Evolutionary conservation across 2,888 invertebrate species (phyloP).

Genomic region (Zeuzera pyrina): DNA sequence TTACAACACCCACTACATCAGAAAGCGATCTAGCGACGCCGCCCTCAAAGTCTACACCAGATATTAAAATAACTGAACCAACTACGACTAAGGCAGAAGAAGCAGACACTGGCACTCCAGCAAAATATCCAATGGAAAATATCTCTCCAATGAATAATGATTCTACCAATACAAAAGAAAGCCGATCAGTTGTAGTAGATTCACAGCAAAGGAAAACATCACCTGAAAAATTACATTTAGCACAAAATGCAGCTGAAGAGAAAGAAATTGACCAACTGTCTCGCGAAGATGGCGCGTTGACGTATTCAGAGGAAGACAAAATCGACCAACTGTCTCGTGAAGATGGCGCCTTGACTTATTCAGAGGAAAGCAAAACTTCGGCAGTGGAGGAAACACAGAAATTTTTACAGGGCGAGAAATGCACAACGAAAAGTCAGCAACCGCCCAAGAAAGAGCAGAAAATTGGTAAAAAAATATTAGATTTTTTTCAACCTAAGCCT

Average conservation of each 20-base stretch:
- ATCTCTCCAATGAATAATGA: too few species aligned
- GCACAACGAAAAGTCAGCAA: constrained; percentile 15
- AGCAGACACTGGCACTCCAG: too few species aligned
- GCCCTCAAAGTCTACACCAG: constrained; percentile 23
- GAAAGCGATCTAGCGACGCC: background rate
- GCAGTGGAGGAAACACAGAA: constrained; percentile 23
- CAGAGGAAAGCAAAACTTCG: too few species aligned
- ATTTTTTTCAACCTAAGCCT: constrained; percentile 19
- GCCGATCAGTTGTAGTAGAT: too few species aligned
- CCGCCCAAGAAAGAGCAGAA: constrained; percentile 36
- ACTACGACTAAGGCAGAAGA: too few species aligned
- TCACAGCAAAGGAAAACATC: constrained; percentile 9
- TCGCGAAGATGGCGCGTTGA: too few species aligned
- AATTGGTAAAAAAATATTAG: constrained; percentile 43
- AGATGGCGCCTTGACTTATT: too few species aligned
- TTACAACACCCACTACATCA: background rate
- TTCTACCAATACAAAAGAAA: too few species aligned
- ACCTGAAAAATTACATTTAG: background rate
- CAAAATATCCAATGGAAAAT: too few species aligned
- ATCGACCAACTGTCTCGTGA: too few species aligned
- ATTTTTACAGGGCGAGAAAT: constrained; percentile 27
- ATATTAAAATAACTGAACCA: constrained; percentile 16
- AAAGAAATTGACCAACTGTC: too few species aligned
- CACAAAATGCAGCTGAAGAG: background rate
- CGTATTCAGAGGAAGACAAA: too few species aligned